Evolutionary conservation across 30 jellyfish, hydroid and myxozoan genomes (phyloP).

Genomic region (Hydractinia echinata): DNA sequence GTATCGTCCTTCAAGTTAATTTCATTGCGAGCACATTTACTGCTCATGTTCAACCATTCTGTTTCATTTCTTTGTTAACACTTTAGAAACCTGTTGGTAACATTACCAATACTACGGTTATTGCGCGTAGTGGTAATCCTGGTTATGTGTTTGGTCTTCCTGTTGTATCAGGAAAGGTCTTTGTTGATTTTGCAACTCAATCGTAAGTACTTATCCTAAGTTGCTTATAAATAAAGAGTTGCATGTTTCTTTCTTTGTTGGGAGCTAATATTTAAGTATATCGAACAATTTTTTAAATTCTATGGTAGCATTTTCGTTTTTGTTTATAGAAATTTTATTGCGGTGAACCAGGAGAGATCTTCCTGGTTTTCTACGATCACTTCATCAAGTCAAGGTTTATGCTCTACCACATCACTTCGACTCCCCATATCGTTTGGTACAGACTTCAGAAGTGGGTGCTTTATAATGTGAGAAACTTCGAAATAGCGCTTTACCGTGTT

Average conservation of each 20-base stretch:
- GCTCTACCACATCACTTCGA: conserved; percentile 54
- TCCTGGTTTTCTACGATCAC: conserved; percentile 60
- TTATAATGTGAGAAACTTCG: conserved; percentile 41
- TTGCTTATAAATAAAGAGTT: no score
- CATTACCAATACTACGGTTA: conserved; percentile 11
- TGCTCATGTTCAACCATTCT: no score
- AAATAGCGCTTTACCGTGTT: no score
- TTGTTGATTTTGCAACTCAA: conserved; percentile 2
- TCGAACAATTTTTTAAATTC: no score
- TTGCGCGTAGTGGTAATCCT: conserved; percentile 95
- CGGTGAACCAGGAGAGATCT: conserved; percentile 42
- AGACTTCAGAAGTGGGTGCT: conserved; percentile 72
- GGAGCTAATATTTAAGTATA: no score
- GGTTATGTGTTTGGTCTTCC: conserved; percentile 80
- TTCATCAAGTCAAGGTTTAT: conserved; percentile 46
- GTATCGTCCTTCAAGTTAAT: no score
- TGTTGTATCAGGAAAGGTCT: conserved; percentile 67
- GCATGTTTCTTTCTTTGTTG: no score
- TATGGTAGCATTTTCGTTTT: no score
- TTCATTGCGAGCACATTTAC: neutral
- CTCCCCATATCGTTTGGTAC: conserved; percentile 59
- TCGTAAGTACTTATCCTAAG: neutral
- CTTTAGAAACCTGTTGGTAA: neutral
- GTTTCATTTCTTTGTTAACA: no score
- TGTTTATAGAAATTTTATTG: conserved; percentile 52